Conservation (phyloP, 2,797 vertebrate genomes). For the Alca torda region DNA sequence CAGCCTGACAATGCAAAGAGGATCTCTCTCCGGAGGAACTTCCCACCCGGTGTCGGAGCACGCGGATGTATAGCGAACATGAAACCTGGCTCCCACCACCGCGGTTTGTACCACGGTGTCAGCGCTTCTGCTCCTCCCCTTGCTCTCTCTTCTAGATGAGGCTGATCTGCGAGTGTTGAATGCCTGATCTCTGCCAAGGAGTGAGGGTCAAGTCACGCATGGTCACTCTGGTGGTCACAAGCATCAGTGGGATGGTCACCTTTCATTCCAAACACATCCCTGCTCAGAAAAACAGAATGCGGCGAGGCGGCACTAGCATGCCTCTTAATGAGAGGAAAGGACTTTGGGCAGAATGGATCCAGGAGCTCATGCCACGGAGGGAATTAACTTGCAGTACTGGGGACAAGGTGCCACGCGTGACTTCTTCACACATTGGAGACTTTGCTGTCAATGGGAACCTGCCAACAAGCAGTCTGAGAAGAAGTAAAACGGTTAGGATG, state of each 20-base stretch:
- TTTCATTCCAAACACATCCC: background rate
- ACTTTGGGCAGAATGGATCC: background rate
- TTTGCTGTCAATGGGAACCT: background rate
- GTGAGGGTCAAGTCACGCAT: rapidly evolving
- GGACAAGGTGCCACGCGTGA: rapidly evolving
- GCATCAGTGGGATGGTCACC: rapidly evolving
- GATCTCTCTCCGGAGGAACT: rapidly evolving
- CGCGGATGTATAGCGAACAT: rapidly evolving
- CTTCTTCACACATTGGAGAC: background rate
- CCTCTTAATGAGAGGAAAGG: background rate
- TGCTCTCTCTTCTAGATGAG: background rate
- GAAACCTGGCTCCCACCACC: background rate
- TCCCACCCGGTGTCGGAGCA: rapidly evolving
- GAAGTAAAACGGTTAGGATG: background rate
- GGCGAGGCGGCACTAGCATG: background rate
- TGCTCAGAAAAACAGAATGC: background rate
- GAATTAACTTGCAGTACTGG: background rate
- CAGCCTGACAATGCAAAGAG: background rate
- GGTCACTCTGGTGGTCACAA: rapidly evolving
- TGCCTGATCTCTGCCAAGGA: background rate
- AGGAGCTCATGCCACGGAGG: rapidly evolving
- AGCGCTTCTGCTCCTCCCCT: background rate
- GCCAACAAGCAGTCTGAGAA: background rate
- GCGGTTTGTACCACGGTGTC: background rate
- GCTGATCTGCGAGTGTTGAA: background rate